Base-by-base conservation (phyloP, 2,888 invertebrate genomes). In the Caenorhabditis sulstoni region DNA sequence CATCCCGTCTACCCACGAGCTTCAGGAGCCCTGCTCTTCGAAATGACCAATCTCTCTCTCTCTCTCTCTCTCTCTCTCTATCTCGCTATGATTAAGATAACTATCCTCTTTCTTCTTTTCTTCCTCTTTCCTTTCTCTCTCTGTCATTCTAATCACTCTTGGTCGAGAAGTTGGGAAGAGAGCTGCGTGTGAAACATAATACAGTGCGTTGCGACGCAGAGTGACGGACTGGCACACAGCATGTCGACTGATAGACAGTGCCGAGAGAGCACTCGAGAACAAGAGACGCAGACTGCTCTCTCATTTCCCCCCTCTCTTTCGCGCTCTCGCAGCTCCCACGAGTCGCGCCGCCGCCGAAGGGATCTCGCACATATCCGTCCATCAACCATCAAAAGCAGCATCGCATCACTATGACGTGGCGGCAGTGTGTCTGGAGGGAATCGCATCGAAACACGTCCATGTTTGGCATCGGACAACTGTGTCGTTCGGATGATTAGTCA, bases 221-320 rank as follows among this genome's bases (percentile, higher is more conserved):
- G 71, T 57, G 55, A 23, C 70, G 55, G 70, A 44, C 29, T 29
- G 29, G 29, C 29, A 29, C 58, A 62, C 64, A 64, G 58, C 57
- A 73, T 73, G 73, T 58, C 73, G 64, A 73, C 73, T 73, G 73
- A 73, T 73, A 73, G 70, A 70, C 53, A 55, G 12, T 67, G 18
- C 5, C 11, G 20, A 61, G 59, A 52, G 14, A 68, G 11, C 57
- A 16, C 3, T 18, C 41, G 37, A 49, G 62, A 23, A 8, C 11
- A 0, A 58, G 64, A 73, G 58, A 35, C 64, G 64, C 50, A 73
- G 73, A 44, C 45, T 50, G 47, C 71, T 70, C 62, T 61, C 73
- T 44, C 35, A 9, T 14, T 57, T 35, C 55, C 49, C 52, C 44
- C 37, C 68, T 64, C 49, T 45, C 47, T 50, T 53, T 58, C 61